Evolutionary conservation across 2,888 invertebrate genomes (phyloP), one percentile per base, ranked within the genome.

Genomic region (Andrena minutula): DNA sequence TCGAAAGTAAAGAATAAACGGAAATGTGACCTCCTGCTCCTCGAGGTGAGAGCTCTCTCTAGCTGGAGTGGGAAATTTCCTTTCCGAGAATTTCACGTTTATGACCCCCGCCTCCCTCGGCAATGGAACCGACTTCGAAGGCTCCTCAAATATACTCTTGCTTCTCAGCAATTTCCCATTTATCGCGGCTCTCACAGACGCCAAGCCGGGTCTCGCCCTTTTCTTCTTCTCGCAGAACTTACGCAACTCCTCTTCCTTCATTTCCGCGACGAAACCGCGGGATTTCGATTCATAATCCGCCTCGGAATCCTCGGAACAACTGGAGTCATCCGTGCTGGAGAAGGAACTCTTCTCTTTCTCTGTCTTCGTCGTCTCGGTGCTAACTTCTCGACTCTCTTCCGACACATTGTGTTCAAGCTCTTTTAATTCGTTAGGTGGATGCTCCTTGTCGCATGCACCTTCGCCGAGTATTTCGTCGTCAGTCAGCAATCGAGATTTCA

Each of bases 21-120:
- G 49, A 71, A 76, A 12, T 88, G 1, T 41, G 1, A 95, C 96
- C 93, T 97, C 96, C 87, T 97, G 95, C 93, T 98, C 98, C 91
- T 97, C 96, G 0, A 95, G 94, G 20, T 95, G 94, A 66, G 95
- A 94, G 0, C 97, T 97, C 93, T 97, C 97, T 81, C 98, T 94
- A 70, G 96, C 96, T 0, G 98, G 98, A 1, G 98, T 98, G 0
- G 97, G 97, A 92, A 98, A 97, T 28, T 95, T 95, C 74, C 98
- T 95, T 10, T 96, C 95, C 0, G 98, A 97, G 91, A 98, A 97
- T 41, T 94, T 95, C 10, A 98, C 95, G 84, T 95, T 94, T 70
- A 98, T 95, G 53, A 94, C 95, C 7, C 95, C 95, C 30, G 93
- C 92, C 87, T 95, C 94, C 87, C 98, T 95, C 12, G 96, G 94